phyloP scores from a whole-genome alignment of 2,888 invertebrate genomes.

The Volucella inflata region DNA sequence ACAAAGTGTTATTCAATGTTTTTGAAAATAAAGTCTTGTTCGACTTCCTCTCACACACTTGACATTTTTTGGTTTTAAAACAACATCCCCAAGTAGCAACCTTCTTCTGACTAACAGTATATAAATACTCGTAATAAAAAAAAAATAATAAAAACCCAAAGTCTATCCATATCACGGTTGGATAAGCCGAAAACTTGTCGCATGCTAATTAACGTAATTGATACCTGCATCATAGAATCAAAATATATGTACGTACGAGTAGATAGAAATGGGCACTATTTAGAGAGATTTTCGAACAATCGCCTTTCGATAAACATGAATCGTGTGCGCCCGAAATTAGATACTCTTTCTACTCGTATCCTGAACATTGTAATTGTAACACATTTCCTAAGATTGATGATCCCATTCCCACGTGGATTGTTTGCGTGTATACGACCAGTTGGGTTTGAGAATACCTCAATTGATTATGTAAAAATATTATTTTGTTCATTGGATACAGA shows the following conservation, averaged over 20 bases:
- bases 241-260: slow-evolving; percentile 16
- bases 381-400: not conserved
- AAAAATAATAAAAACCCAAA: slow-evolving; percentile 23
- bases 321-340: slow-evolving; percentile 46
- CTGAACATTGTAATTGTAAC: not conserved
- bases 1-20: no score
- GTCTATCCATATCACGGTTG: slow-evolving; percentile 38
- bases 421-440: not conserved
- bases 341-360: slow-evolving; percentile 39
- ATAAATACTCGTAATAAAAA: no score
- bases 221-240: slow-evolving; percentile 59
- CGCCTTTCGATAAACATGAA: slow-evolving; percentile 27
- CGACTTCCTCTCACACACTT: no score
- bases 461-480: slow-evolving; percentile 49
- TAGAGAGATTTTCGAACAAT: slow-evolving; percentile 16
- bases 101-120: no score
- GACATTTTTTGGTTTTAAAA: no score
- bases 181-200: slow-evolving; percentile 59
- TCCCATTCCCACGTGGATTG: not conserved
- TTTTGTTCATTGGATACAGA: slow-evolving; percentile 40
- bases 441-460: not conserved
- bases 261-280: not conserved
- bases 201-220: slow-evolving; percentile 67
- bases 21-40: no score
- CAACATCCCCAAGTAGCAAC: no score